A percentile compares a stretch with the other conserved stretches of the same genome.
phyloP scores from a whole-genome alignment of 2,113 vertebrate species.

The Psittacara wagleri region DNA sequence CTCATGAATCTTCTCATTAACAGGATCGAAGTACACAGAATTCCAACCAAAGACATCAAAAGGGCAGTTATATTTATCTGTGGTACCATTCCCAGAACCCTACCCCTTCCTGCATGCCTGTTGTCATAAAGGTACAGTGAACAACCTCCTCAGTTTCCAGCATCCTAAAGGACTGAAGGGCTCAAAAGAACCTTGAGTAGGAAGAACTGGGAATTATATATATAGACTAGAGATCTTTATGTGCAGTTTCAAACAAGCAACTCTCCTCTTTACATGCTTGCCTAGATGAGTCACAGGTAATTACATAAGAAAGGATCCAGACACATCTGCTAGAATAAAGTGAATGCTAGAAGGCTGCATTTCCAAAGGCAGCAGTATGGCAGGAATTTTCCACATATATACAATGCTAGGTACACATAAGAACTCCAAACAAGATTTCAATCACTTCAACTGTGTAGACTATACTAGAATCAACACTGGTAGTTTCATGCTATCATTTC shows the following conservation, averaged over 20 bases:
- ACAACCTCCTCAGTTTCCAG: background rate
- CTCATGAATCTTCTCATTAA: background rate
- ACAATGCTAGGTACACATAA: background rate
- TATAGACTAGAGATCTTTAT: background rate
- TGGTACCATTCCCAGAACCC: background rate
- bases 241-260: background rate
- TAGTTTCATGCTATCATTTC: background rate
- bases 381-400: background rate
- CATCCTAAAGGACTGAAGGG: background rate
- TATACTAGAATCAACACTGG: background rate
- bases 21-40: background rate
- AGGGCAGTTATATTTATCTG: background rate
- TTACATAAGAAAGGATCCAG: background rate
- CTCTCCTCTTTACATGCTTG: background rate
- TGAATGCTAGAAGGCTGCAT: background rate
- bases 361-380: background rate
- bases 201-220: background rate
- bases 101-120: background rate
- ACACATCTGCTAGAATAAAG: background rate
- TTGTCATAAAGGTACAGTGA: background rate
- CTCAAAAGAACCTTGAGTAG: background rate
- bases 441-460: background rate
- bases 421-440: background rate
- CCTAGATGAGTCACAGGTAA: background rate
- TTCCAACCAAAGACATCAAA: background rate